Conservation (phyloP, 2,797 vertebrate species). For the Muscicapa striata region DNA sequence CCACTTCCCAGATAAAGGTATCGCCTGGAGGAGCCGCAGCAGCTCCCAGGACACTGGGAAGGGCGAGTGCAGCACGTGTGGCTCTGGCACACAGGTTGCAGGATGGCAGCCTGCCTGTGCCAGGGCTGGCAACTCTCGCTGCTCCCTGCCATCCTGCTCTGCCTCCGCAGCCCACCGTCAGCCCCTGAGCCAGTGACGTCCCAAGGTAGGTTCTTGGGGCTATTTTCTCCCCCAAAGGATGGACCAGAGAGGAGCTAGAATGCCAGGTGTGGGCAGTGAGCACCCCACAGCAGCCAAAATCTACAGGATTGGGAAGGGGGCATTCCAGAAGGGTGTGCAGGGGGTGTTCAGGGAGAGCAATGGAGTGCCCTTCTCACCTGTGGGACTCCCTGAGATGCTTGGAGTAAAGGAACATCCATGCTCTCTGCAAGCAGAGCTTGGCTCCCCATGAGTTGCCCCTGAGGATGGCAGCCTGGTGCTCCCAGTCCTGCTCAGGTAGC, state of each 20-base stretch:
- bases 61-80: rapidly evolving
- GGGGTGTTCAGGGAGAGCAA: rapidly evolving
- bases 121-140: background rate
- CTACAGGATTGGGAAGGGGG: background rate
- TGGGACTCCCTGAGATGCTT: background rate
- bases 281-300: background rate
- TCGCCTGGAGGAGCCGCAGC: background rate
- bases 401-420: background rate
- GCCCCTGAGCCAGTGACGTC: conserved; percentile 65
- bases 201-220: conserved; percentile 77
- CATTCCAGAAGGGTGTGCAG: background rate
- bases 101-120: conserved; percentile 29
- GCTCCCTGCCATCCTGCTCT: conserved; percentile 51
- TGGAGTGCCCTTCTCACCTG: background rate
- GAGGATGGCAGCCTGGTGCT: background rate
- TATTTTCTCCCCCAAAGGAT: background rate
- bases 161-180: conserved; percentile 24
- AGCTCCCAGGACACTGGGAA: background rate
- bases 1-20: conserved; percentile 69
- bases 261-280: rapidly evolving
- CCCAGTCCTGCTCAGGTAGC: background rate
- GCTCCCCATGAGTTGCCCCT: rapidly evolving
- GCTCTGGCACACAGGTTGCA: background rate
- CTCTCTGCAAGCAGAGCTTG: background rate
- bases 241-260: background rate